Conservation (phyloP, 2,888 invertebrate species). For the Cheilosia urbana region DNA sequence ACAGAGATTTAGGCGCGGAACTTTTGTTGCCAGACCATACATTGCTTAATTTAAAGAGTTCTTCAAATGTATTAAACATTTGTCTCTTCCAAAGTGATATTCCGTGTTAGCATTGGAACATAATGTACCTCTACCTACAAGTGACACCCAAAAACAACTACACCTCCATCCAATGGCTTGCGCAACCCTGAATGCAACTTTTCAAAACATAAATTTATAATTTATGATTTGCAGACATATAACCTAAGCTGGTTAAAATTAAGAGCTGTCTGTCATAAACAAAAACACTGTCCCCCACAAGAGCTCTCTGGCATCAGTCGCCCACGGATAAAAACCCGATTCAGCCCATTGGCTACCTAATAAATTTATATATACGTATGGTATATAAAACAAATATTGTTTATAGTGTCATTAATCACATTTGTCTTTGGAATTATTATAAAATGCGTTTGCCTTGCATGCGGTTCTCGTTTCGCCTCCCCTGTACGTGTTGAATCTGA, state of each 20-base stretch:
- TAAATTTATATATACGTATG: slow-evolving; percentile 14
- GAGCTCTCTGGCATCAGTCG: background rate
- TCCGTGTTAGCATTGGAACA: too few species aligned
- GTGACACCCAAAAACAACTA: background rate
- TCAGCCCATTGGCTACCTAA: slow-evolving; percentile 32
- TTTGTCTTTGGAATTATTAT: slow-evolving; percentile 47
- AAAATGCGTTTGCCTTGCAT: slow-evolving; percentile 42
- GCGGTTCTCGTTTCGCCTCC: background rate
- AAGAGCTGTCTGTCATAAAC: slow-evolving; percentile 41
- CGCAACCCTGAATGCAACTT: slow-evolving; percentile 36
- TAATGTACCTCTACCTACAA: background rate
- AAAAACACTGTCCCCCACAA: slow-evolving; percentile 3
- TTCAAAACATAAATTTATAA: slow-evolving; percentile 25
- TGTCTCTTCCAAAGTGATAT: too few species aligned
- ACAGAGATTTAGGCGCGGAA: too few species aligned
- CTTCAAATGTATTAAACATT: too few species aligned
- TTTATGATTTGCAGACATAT: slow-evolving; percentile 39
- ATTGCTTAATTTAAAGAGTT: too few species aligned
- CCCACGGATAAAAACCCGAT: slow-evolving; percentile 11
- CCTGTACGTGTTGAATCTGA: background rate
- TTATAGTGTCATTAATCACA: slow-evolving; percentile 56
- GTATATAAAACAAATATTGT: slow-evolving; percentile 52
- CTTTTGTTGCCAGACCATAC: too few species aligned
- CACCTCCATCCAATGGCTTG: slow-evolving; percentile 14
- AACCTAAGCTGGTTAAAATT: slow-evolving; percentile 31